Conservation (phyloP, 2,113 vertebrate genomes). For the Gobio gobio region DNA sequence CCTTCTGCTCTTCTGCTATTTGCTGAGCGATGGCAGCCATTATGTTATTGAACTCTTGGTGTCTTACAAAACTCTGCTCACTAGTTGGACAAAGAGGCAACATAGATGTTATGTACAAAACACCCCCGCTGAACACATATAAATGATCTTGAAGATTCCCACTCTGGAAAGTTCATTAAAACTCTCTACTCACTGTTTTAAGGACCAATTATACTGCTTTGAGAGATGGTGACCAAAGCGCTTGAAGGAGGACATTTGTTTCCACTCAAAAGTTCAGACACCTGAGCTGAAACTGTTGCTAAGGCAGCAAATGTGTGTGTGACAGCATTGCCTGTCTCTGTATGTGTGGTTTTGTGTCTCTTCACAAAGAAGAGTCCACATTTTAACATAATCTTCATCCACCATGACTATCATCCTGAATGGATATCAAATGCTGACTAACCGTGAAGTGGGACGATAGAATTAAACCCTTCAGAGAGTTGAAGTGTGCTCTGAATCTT, state of each 20-base stretch:
- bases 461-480: background rate
- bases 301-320: background rate
- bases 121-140: background rate
- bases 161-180: background rate
- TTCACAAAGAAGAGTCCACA: background rate
- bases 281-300: constrained; percentile 2
- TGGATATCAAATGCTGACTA: background rate
- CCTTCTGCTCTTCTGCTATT: constrained; percentile 7
- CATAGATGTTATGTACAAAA: constrained; percentile 59
- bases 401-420: constrained; percentile 15
- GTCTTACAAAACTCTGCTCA: constrained; percentile 27
- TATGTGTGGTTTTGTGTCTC: background rate
- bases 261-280: background rate
- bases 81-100: constrained; percentile 54
- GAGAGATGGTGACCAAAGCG: background rate
- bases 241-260: background rate
- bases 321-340: background rate
- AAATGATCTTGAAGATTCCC: background rate
- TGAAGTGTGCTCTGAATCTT: constrained; percentile 16
- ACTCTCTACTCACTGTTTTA: background rate
- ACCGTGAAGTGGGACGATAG: constrained; percentile 8
- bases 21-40: constrained; percentile 46
- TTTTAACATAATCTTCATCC: constrained; percentile 26
- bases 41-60: constrained; percentile 52
- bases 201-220: background rate